A percentile compares a stretch with the other conserved stretches of the same genome.
Evolutionary conservation across 1,140 invertebrate species (phyloP).

Genomic region (Neodiprion fabricii): DNA sequence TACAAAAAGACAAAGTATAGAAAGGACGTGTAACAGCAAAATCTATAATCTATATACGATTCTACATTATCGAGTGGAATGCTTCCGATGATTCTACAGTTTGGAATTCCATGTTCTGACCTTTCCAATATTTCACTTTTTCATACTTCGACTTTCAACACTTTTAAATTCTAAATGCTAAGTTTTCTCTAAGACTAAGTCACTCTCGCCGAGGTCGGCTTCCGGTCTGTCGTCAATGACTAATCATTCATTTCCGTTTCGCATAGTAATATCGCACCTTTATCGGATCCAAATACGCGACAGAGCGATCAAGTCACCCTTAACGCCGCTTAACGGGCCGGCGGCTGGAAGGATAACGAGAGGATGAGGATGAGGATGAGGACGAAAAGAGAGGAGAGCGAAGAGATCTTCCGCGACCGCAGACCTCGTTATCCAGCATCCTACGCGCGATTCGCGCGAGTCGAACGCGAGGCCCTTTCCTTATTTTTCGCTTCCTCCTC

Average conservation of each 20-base stretch:
- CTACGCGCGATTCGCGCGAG: conserved; percentile 48
- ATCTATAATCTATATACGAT: no score
- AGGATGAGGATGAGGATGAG: neutral
- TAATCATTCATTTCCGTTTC: neutral
- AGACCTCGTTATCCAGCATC: conserved; percentile 47
- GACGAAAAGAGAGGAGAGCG: neutral
- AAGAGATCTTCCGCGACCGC: conserved; percentile 26
- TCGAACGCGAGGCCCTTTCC: neutral
- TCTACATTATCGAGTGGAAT: no score
- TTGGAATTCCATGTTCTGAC: no score
- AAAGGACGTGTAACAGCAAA: no score
- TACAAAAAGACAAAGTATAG: no score
- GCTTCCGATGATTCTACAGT: no score
- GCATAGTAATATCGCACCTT: neutral
- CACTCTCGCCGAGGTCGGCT: no score
- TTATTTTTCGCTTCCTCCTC: conserved; percentile 8
- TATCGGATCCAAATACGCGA: conserved; percentile 39
- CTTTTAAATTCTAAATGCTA: no score
- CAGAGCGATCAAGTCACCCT: conserved; percentile 45
- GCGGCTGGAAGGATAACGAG: conserved; percentile 9
- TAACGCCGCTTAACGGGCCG: conserved; percentile 24
- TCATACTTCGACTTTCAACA: no score
- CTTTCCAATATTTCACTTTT: no score
- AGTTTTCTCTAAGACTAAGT: no score
- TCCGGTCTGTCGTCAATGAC: no score